Base-by-base conservation (phyloP, 2,888 invertebrate genomes). In the Dynastes tityus region DNA sequence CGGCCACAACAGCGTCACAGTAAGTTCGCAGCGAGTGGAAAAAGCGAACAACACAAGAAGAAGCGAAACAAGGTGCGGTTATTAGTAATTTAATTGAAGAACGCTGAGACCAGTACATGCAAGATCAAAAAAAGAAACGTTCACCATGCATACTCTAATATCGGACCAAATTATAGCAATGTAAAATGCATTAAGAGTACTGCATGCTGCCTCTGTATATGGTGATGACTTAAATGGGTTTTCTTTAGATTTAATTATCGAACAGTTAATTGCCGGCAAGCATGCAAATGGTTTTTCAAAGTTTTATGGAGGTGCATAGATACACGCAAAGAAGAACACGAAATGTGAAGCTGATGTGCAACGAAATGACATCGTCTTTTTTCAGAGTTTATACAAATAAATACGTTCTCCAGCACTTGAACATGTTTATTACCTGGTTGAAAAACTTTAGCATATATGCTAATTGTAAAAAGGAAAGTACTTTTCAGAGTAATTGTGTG, bases 21-120 rank as follows among this genome's bases (percentile, higher is more conserved):
- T 9, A 27, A 37, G 29, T 61, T 29, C 61, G 27, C 8, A 3
- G 29, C 27, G 13, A 61, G 3, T 29, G 61, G 29, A 27, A 27
- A 27, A 61, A 61, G 8, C 32, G 32, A 29, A 22, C 5, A 61
- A 61, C 11, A 29, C 22, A 61, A 61, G 22, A 61, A 11, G 11
- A n/a, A 61, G 61, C 6, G 9, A 61, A 11, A 61, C 61, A 29
- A 61, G 61, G 61, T 61, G 27, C 61, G 61, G 61, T 61, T 61
- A 61, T 61, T 32, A 63, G 63, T 32, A 63, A 63, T 63, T 63
- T 63, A 63, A 63, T 63, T 63, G 63, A 32, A 63, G 63, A 63
- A 32, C n/a, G 32, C 3, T 32, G 63, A 55, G 55, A 55, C 2
- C 13, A 16, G 16, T 6, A 22, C 63, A 32, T 13, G 32, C 63